These are phyloP conservation scores for Drosophila histrio DNA, from an alignment of 2,888 invertebrate genomes.

Conservation along the genomic window DNA sequence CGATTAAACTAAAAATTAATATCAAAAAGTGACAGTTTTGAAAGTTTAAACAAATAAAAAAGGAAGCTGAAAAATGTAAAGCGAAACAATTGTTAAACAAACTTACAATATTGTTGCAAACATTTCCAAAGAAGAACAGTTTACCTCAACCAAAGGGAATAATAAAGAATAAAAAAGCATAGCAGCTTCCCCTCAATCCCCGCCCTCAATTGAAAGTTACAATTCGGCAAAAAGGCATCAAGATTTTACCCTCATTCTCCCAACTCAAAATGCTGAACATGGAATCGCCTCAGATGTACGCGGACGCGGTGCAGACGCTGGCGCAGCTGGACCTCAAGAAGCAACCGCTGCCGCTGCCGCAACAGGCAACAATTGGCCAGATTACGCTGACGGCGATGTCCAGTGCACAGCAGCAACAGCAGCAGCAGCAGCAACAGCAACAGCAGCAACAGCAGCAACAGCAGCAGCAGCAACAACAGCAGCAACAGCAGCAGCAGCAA, in stretches of 20 bases:
- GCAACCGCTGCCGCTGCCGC: slow-evolving; percentile 82
- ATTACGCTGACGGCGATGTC: slow-evolving; percentile 83
- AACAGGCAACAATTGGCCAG: slow-evolving; percentile 83
- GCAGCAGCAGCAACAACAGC: slow-evolving; percentile 50
- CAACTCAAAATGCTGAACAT: slow-evolving; percentile 84
- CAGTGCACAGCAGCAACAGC: slow-evolving; percentile 75
- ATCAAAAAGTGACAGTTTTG: slow-evolving; percentile 2
- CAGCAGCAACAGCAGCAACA: slow-evolving; percentile 66
- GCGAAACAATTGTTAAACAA: slow-evolving; percentile 1
- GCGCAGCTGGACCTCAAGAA: slow-evolving; percentile 84
- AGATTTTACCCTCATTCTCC: slow-evolving; percentile 82
- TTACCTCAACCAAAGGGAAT: slow-evolving; percentile 53
- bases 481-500: slow-evolving; percentile 59
- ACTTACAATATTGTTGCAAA: slow-evolving; percentile 21
- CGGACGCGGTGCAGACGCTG: slow-evolving; percentile 84
- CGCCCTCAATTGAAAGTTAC: slow-evolving; percentile 13
- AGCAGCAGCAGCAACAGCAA: slow-evolving; percentile 58
- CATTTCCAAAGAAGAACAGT: slow-evolving; percentile 62
- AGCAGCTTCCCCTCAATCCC: not conserved
- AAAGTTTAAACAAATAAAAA: not conserved
- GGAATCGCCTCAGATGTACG: slow-evolving; percentile 85
- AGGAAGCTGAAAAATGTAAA: slow-evolving; percentile 15
- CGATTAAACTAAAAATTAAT: slow-evolving; percentile 22
- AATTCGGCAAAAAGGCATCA: slow-evolving; percentile 62
- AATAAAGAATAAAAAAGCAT: not conserved